Conservation (phyloP, 2,113 vertebrate genomes). For the Onychostoma macrolepis region DNA sequence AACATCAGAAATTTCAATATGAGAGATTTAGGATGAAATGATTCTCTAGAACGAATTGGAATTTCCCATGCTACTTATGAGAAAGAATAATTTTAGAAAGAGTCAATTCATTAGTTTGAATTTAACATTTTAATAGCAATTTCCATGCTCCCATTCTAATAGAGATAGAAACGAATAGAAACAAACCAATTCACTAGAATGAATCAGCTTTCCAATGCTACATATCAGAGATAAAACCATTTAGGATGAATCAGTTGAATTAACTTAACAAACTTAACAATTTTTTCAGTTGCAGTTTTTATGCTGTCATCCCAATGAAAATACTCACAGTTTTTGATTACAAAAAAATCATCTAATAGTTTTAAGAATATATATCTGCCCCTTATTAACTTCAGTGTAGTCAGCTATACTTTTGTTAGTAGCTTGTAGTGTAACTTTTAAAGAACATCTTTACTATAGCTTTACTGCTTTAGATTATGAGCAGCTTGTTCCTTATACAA, state of each 20-base stretch:
- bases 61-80: background rate
- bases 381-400: background rate
- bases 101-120: background rate
- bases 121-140: too few species aligned
- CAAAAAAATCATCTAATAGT: background rate
- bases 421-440: background rate
- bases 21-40: too few species aligned
- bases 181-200: too few species aligned
- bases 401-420: background rate
- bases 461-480: background rate
- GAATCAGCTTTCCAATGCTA: background rate
- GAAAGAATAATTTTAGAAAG: background rate
- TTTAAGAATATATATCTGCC: background rate
- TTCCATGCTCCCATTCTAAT: too few species aligned
- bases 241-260: background rate
- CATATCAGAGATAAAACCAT: background rate
- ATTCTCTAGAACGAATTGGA: too few species aligned
- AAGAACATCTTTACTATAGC: background rate
- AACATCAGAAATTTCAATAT: background rate
- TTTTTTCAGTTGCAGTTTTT: background rate
- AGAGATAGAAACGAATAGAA: too few species aligned
- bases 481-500: background rate
- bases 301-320: background rate
- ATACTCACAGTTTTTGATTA: background rate
- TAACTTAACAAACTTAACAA: background rate